phyloP scores from a whole-genome alignment of 2,888 invertebrate species.

The Hirtodrosophila cameraria region DNA sequence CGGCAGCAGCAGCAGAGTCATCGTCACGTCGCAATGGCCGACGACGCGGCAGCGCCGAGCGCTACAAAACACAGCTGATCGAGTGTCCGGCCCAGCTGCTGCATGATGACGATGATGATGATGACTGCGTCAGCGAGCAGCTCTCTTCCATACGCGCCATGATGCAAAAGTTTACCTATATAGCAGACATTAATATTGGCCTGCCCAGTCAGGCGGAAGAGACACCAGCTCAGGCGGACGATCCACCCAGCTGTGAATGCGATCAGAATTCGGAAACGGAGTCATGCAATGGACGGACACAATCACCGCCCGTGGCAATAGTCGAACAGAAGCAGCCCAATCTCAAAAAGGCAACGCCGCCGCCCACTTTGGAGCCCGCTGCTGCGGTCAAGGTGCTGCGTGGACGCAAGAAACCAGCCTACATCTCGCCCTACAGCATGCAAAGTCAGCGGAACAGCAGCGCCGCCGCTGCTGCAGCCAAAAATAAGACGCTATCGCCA shows the following conservation, averaged over 20 bases:
- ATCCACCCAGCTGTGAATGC: conserved; percentile 85
- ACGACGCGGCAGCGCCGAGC: conserved; percentile 85
- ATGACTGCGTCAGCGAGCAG: conserved; percentile 65
- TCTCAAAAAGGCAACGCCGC: conserved; percentile 27
- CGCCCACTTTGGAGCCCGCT: conserved; percentile 46
- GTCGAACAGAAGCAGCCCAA: conserved; percentile 25
- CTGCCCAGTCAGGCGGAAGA: conserved; percentile 54
- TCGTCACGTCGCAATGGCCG: conserved; percentile 56
- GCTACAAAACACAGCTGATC: conserved; percentile 90
- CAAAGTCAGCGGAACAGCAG: conserved; percentile 71
- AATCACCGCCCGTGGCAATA: conserved; percentile 21
- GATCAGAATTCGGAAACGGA: conserved; percentile 87
- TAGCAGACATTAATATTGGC: conserved; percentile 82
- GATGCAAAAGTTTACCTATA: conserved; percentile 81
- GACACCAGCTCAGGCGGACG: conserved; percentile 24
- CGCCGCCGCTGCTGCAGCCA: conserved; percentile 24
- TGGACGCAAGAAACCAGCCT: conserved; percentile 87
- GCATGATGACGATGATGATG: conserved; percentile 51
- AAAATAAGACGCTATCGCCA: conserved; percentile 61
- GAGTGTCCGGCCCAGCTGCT: conserved; percentile 61
- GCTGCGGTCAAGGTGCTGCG: conserved; percentile 76
- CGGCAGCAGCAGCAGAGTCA: conserved; percentile 8
- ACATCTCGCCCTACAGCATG: conserved; percentile 87
- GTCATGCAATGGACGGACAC: conserved; percentile 82
- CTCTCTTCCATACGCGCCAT: conserved; percentile 80